A percentile compares a stretch with the other conserved stretches of the same genome.
Evolutionary conservation across 2,113 vertebrate genomes (phyloP).

Genomic region (Alethe diademata): DNA sequence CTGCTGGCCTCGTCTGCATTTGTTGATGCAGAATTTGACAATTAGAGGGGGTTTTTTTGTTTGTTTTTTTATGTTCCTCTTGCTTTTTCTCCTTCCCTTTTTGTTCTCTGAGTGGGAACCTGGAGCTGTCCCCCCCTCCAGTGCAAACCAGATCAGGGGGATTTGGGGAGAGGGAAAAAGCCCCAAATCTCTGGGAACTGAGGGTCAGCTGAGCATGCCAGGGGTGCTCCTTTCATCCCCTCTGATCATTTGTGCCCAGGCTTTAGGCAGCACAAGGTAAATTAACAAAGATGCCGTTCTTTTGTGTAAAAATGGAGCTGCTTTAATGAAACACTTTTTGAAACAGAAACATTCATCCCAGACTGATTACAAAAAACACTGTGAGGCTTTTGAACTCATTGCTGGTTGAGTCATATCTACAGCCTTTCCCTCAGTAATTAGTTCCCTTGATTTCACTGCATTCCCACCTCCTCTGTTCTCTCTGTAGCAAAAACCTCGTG

Average conservation of each 20-base stretch:
- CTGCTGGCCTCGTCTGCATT: not conserved
- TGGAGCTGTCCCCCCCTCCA: not conserved
- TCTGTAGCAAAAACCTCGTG: accelerated
- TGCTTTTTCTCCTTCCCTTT: not conserved
- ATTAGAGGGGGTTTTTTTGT: too few relatives aligned
- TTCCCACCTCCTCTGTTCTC: not conserved
- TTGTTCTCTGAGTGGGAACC: not conserved
- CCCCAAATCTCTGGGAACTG: not conserved
- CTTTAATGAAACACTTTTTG: constrained; percentile 41
- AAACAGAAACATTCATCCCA: constrained; percentile 19
- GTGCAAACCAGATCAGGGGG: not conserved
- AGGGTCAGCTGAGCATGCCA: not conserved
- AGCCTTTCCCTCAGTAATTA: constrained; percentile 24
- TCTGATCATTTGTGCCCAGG: not conserved
- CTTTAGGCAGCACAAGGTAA: constrained; percentile 2
- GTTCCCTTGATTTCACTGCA: not conserved
- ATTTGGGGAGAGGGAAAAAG: accelerated
- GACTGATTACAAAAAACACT: not conserved
- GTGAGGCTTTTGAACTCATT: not conserved
- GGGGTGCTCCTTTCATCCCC: not conserved
- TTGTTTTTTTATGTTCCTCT: not conserved
- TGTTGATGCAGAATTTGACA: not conserved
- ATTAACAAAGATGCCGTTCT: constrained; percentile 37
- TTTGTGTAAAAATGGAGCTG: constrained; percentile 27
- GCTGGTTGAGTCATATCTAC: constrained; percentile 1